phyloP scores from a whole-genome alignment of 2,797 vertebrate genomes.

The Pipistrellus nathusii region DNA sequence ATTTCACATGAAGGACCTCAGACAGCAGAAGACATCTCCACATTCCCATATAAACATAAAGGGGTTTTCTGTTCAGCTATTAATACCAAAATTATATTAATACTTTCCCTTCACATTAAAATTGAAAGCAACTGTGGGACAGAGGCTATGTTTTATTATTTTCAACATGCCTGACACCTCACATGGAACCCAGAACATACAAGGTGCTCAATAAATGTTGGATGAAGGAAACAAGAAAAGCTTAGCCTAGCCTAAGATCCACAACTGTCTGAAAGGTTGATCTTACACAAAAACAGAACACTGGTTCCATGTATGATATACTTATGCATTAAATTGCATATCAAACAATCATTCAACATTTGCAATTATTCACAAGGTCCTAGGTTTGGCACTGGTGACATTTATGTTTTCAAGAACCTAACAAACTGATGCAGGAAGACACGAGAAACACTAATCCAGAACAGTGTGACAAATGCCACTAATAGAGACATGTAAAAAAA shows the following conservation, averaged over 20 bases:
- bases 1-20: background rate
- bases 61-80: background rate
- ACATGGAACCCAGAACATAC: background rate
- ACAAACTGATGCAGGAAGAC: background rate
- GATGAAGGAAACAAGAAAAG: background rate
- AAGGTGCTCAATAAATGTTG: background rate
- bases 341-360: background rate
- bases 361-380: background rate
- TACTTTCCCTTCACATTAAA: constrained; percentile 16
- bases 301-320: background rate
- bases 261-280: background rate
- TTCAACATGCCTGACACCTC: background rate
- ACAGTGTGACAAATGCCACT: background rate
- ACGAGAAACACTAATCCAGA: background rate
- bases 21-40: background rate
- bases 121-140: background rate
- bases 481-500: background rate
- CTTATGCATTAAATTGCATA: background rate
- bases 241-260: background rate
- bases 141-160: background rate
- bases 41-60: background rate
- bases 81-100: background rate
- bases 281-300: background rate
- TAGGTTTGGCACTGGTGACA: background rate
- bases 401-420: background rate